Evolutionary conservation across 2,113 vertebrate genomes (phyloP), one percentile per base, ranked within the genome.

Genomic region (Hippoglossus stenolepis): DNA sequence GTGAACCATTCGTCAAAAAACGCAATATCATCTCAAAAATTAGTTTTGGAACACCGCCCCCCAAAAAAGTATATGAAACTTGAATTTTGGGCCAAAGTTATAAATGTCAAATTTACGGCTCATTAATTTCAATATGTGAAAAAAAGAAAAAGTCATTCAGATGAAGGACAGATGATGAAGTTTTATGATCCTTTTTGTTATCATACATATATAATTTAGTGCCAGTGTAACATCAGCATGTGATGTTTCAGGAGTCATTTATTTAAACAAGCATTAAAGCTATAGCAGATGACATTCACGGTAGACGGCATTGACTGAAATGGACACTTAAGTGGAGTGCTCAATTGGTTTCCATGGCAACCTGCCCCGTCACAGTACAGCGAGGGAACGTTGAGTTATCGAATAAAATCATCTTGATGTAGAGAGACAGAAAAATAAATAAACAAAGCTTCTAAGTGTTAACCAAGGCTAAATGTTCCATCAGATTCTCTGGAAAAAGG

Each of bases 311-410:
- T 84, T 66, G 71, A 84, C 56, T 62, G 63, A 67, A 77, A 79
- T 49, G 53, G 67, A 59, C 28, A 67, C 61, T 83, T 75, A 54
- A 85, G 81, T 69, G 63, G 53, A 82, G 58, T 63, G 84, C 66
- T 77, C 38, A 21, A 35, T 57, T 61, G n/a, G 86, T 93, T 91
- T 89, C 91, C 28, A 43, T 73, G 72, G 73, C 69, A 35, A 79
- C 69, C 70, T 58, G 54, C 26, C 75, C 60, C 10, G 73, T 83
- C 18, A 53, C 56, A 51, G 66, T 62, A 35, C 57, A 61, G 63
- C 65, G 24, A 57, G 13, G 59, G 70, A 79, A 85, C 83, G 69
- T 56, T 53, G 58, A 87, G 57, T 45, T 58, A 64, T 15, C 65
- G 62, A 65, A 75, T 66, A 68, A 65, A 86, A 79, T 17, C 49